phyloP scores from a whole-genome alignment of 1,140 invertebrate genomes.

The Amyelois transitella region DNA sequence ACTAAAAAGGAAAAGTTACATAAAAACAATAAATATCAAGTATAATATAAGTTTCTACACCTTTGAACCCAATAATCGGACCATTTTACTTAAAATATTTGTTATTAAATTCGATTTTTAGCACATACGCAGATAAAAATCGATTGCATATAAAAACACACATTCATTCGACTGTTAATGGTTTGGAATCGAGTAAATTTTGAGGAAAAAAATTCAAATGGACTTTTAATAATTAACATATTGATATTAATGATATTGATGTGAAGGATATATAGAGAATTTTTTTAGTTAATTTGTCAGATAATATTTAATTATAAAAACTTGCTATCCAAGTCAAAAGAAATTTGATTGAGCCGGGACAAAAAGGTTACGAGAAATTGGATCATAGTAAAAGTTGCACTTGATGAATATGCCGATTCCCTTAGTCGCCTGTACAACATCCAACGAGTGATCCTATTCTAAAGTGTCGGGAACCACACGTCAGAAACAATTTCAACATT shows the following conservation, averaged over 20 bases:
- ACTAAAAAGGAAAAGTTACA: not conserved
- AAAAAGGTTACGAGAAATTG: no score
- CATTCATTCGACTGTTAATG: slow-evolving; percentile 4
- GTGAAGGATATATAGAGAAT: no score
- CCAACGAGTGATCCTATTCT: no score
- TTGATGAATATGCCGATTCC: no score
- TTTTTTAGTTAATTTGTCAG: no score
- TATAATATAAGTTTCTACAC: not conserved
- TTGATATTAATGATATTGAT: not conserved
- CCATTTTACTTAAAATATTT: not conserved
- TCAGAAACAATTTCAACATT: no score
- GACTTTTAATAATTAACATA: not conserved
- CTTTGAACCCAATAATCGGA: not conserved
- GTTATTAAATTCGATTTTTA: not conserved
- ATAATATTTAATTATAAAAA: no score
- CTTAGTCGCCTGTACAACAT: no score
- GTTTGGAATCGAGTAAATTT: not conserved
- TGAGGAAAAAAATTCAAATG: not conserved
- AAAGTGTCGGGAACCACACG: no score
- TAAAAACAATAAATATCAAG: not conserved
- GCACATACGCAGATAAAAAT: not conserved
- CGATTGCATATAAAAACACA: slow-evolving; percentile 1
- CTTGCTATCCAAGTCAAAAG: no score
- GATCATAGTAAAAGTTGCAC: no score
- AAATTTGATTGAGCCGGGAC: no score